These are phyloP conservation scores for Selenia dentaria DNA, from an alignment of 2,888 invertebrate species.

Conservation along the genomic window DNA sequence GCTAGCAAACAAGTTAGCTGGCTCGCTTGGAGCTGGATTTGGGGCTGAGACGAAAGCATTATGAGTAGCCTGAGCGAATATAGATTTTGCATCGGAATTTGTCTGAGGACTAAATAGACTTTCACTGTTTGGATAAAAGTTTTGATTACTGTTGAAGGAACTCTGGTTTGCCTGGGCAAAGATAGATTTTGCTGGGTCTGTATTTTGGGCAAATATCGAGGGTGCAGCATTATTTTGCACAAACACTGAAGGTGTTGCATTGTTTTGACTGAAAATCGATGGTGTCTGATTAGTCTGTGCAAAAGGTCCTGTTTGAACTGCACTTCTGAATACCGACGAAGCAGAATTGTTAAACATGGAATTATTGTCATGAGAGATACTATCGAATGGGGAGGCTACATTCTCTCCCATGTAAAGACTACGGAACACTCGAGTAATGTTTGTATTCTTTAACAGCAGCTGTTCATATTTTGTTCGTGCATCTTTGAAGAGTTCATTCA, in stretches of 20 bases:
- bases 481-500: constrained; percentile 58
- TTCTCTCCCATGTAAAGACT: constrained; percentile 60
- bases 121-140: constrained; percentile 11
- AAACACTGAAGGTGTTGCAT: constrained; percentile 30
- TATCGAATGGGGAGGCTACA: constrained; percentile 50
- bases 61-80: constrained; percentile 51
- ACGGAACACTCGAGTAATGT: constrained; percentile 51
- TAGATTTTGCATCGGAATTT: constrained; percentile 31
- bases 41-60: constrained; percentile 32
- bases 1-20: constrained; percentile 49
- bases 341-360: constrained; percentile 45
- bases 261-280: constrained; percentile 31
- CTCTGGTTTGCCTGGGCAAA: constrained; percentile 50
- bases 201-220: constrained; percentile 18
- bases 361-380: constrained; percentile 30
- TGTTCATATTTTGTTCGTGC: constrained; percentile 58
- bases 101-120: constrained; percentile 19
- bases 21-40: constrained; percentile 29
- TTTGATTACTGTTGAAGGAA: neutral
- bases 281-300: constrained; percentile 26
- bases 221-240: constrained; percentile 25
- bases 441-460: constrained; percentile 49
- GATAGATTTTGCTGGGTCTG: constrained; percentile 47
- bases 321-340: constrained; percentile 62
- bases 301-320: constrained; percentile 45